Evolutionary conservation across 2,113 vertebrate species (phyloP), one percentile per base, ranked within the genome.

Genomic region (Ictalurus punctatus): DNA sequence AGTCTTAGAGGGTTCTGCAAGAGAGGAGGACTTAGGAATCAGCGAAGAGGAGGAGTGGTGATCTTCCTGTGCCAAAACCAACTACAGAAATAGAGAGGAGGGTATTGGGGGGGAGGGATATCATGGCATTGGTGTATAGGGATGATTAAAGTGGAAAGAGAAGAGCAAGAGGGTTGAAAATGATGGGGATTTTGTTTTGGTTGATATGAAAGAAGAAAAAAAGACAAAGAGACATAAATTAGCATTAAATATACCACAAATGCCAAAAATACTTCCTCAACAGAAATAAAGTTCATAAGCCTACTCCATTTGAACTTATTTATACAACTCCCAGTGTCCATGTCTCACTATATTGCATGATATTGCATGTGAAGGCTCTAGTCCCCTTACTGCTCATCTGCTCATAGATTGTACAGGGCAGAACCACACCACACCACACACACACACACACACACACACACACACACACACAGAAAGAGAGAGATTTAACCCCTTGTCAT

Each of bases 51-150:
- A 91, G 21, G 87, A 89, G 84, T 81, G 92, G 71, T 91, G 93
- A 10, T 95, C 95, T 93, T 96, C 94, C 90, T 96, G 95, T 92
- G 95, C 94, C 88, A 96, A 92, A 86, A 94, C 95, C 93, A 96
- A 93, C 96, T 96, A 88, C 30, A 90, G 71, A 89, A 63, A 86
- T 54, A 88, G 79, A 52, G 34, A 40, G 88, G 69, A 52, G 79
- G 73, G 30, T 84, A 44, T 44, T 58, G 44, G 83, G 73, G 73
- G 76, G 12, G 69, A 79, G 37, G 80, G 56, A 88, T 6, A n/a
- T 30, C 78, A 58, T 74, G 69, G 65, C 54, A 58, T 82, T 87
- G 44, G 13, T 54, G 27, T 74, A 79, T 71, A 81, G 82, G 69
- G 14, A 73, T 58, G 74, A 87, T 84, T 63, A 79, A 90, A 71